Evolutionary conservation across 2,113 vertebrate genomes (phyloP), one percentile per base, ranked within the genome.

Genomic region (Vanacampus margaritifer): DNA sequence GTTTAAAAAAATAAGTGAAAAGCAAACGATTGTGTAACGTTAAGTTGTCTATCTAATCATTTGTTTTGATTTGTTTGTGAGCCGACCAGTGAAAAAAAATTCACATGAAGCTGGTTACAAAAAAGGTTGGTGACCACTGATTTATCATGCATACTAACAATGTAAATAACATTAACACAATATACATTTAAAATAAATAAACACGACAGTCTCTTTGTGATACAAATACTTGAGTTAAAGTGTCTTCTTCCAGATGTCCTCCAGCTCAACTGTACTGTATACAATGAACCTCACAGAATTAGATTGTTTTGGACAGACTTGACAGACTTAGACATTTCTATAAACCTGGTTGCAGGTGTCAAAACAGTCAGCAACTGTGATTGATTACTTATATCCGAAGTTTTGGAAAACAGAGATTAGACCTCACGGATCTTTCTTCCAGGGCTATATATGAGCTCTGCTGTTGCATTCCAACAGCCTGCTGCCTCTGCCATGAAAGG

Each of bases 401-500:
- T 50, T n/a, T 59, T 51, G 73, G 67, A 80, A 75, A 79, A 75
- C 19, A 35, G 66, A 51, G 59, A 78, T 50, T 50, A 43, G 67
- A 64, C 61, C 58, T 65, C 65, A 16, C 26, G 57, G 78, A 79
- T 69, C 83, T 86, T 81, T 80, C 75, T 81, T 67, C 56, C 17
- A 10, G 53, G 62, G 67, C 69, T 66, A 67, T 69, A 75, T 71
- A 50, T 68, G 67, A 77, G 65, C 62, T 57, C 54, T 67, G 53
- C 73, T 69, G 32, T 67, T 68, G 71, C 85, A 87, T 89, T 89
- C 86, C 83, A 73, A n/a, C 64, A 71, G 72, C 75, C 62, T 74
- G 74, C 76, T 72, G 68, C 80, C 73, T 83, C 65, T 13, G 32
- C 72, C 67, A 89, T 91, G 90, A 91, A 91, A 89, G 87, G 65